Percentiles rank a stretch among this genome's conserved stretches.
These are phyloP conservation scores for Dasypus novemcinctus DNA, from an alignment of 2,113 vertebrate species.

Conservation along the genomic window DNA sequence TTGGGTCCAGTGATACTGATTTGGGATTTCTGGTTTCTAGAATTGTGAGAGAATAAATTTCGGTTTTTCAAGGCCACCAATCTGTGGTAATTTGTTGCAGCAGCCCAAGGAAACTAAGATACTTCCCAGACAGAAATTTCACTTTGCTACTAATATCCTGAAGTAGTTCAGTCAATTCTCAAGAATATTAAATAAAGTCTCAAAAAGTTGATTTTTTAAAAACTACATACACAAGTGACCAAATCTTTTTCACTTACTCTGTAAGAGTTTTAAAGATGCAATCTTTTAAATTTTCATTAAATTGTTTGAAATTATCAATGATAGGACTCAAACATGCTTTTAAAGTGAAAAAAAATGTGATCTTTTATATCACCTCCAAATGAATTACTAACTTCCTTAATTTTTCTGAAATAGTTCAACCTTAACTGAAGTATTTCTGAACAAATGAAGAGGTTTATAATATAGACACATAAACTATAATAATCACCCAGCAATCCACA, in stretches of 20 bases:
- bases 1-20: not conserved
- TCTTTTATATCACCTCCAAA: not conserved
- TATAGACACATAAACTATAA: not conserved
- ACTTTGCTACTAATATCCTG: not conserved
- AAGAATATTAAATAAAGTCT: not conserved
- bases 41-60: not conserved
- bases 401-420: not conserved
- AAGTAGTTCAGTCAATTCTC: not conserved
- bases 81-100: not conserved
- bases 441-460: not conserved
- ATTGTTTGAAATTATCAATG: not conserved
- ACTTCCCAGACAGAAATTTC: not conserved
- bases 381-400: not conserved
- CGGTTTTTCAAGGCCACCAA: not conserved
- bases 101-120: not conserved
- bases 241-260: not conserved
- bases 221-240: not conserved
- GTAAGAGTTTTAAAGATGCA: not conserved
- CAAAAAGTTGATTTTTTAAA: not conserved
- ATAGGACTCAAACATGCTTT: not conserved
- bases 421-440: constrained; percentile 24
- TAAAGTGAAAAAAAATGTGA: not conserved
- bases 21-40: not conserved
- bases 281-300: not conserved
- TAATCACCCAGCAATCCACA: constrained; percentile 1